Base-by-base conservation (phyloP, 2,113 vertebrate species). In the Australoheros scitulus region DNA sequence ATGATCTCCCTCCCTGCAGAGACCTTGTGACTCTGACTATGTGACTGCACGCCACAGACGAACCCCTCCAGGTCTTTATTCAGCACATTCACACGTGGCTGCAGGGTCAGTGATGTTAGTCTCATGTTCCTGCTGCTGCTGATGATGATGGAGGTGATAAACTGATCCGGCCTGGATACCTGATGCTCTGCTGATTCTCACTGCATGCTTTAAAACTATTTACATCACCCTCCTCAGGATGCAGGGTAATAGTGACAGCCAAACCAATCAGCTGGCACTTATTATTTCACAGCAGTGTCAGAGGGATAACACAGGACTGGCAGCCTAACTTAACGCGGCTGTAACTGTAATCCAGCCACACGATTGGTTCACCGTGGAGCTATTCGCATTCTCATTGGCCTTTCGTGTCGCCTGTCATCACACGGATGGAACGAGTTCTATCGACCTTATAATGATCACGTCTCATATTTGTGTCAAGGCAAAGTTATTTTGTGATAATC, bases 71-170 rank as follows among this genome's bases (percentile, higher is more conserved):
- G 41, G 77, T 75, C 58, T 58, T 43, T 86, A 87, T 91, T 92
- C 87, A 81, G 87, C 80, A 68, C 84, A 83, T 79, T 88, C 77
- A 20, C 36, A 10, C n/a, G 32, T 63, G 80, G 18, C 72, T 59
- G 29, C 43, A 20, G 43, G 65, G 1, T 50, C 65, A 70, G 65
- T 70, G 24, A 50, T 3, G 2, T 29, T 50, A 50, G 2, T 29
- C 43, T 32, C 24, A 17, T 1, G 43, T 52, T 70, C 24, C 43
- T 13, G 26, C 17, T 29, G 41, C 2, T 29, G 65, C 22, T 70
- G 43, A 47, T 47, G 43, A 47, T 47, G 43, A 47, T 15, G 14
- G 43, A 47, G 43, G 43, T 70, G 65, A 43, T 24, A 70, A 52
- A 70, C 43, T 4, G 3, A 70, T 29, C 43, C 29, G 26, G 15